A percentile compares a stretch with the other conserved stretches of the same genome.
Evolutionary conservation across 2,113 vertebrate genomes (phyloP).

Genomic region (Toxotes chatareus): DNA sequence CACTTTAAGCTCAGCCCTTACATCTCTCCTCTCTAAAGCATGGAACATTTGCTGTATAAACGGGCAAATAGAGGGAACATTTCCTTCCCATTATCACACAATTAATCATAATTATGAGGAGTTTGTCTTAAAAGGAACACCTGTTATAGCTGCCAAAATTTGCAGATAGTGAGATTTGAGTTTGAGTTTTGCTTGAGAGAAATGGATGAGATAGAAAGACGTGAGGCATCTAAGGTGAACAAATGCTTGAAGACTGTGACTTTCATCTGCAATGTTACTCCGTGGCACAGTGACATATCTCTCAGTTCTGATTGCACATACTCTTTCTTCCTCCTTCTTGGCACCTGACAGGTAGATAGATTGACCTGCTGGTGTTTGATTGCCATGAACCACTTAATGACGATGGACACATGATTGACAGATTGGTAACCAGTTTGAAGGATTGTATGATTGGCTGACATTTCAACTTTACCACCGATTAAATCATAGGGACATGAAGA

Average conservation of each 20-base stretch:
- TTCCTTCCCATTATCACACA: constrained; percentile 34
- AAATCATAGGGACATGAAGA: background rate
- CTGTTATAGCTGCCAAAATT: constrained; percentile 1
- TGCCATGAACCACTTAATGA: background rate
- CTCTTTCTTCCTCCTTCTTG: background rate
- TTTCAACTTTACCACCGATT: background rate
- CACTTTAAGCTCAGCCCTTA: background rate
- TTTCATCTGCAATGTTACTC: background rate
- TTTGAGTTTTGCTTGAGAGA: no score
- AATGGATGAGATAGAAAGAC: background rate
- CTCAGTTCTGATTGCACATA: no score
- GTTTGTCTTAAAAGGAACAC: background rate
- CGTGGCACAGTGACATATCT: background rate
- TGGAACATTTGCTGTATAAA: background rate
- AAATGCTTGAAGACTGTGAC: background rate
- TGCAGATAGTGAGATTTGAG: background rate
- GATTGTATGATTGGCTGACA: background rate
- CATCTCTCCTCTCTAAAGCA: background rate
- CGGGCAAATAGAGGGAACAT: background rate
- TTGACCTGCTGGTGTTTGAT: constrained; percentile 7
- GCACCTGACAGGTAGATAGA: constrained; percentile 2
- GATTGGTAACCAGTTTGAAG: background rate
- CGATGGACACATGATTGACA: constrained; percentile 6
- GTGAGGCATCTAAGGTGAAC: background rate
- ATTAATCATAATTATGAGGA: constrained; percentile 32